phyloP scores from a whole-genome alignment of 2,888 invertebrate genomes.

The Spisula solida region DNA sequence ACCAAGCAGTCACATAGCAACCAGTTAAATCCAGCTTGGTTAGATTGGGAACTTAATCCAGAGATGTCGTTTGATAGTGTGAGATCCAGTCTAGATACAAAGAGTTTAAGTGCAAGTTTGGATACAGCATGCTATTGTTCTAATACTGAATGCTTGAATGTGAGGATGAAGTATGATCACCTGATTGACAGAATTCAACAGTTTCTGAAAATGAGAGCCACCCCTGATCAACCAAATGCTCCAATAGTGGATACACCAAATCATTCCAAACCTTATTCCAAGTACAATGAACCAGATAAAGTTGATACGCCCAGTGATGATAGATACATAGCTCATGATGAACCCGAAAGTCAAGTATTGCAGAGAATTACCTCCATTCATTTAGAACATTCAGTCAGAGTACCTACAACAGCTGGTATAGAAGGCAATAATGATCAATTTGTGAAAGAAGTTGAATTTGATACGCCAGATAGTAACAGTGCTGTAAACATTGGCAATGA shows the following conservation, averaged over 20 bases:
- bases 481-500: conserved; percentile 18
- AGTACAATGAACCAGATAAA: not conserved
- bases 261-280: not conserved
- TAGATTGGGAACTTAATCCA: conserved; percentile 73
- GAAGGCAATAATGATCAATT: conserved; percentile 32
- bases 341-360: conserved; percentile 58
- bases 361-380: conserved; percentile 65
- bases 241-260: not conserved
- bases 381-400: conserved; percentile 65
- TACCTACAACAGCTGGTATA: conserved; percentile 20
- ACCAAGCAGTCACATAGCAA: conserved; percentile 29
- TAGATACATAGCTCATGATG: conserved; percentile 61
- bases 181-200: conserved; percentile 62
- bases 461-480: not conserved
- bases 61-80: conserved; percentile 71
- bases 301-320: conserved; percentile 19
- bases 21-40: conserved; percentile 55
- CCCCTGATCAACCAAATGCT: not conserved
- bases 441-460: conserved; percentile 26
- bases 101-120: conserved; percentile 63
- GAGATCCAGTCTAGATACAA: conserved; percentile 55
- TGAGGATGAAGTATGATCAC: conserved; percentile 67
- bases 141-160: conserved; percentile 58
- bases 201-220: conserved; percentile 51
- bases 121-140: conserved; percentile 55